These are phyloP conservation scores for Eurois occulta DNA, from an alignment of 2,888 invertebrate genomes.

Conservation along the genomic window DNA sequence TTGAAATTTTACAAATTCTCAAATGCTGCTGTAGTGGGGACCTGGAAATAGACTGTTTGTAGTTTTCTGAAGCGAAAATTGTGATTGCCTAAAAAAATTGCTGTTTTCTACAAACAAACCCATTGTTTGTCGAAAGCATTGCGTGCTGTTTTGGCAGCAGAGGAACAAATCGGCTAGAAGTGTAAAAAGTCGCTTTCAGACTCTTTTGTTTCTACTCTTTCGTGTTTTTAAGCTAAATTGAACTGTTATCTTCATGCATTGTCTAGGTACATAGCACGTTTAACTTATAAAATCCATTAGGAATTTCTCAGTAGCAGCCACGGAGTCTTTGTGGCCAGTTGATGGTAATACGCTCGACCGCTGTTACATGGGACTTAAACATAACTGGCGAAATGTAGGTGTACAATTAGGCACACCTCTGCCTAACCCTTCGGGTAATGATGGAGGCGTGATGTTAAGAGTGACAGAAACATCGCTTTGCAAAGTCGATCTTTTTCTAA, in stretches of 20 bases:
- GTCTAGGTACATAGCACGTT: background rate
- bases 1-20: slow-evolving; percentile 15
- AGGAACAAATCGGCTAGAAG: background rate
- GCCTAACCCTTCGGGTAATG: no score
- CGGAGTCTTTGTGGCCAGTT: no score
- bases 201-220: background rate
- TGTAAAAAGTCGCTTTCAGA: background rate
- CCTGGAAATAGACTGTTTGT: slow-evolving; percentile 15
- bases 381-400: no score
- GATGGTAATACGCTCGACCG: no score
- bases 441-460: no score
- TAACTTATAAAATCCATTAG: no score
- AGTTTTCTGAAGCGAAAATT: slow-evolving; percentile 16
- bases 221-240: background rate
- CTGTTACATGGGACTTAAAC: no score
- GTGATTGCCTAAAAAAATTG: slow-evolving; percentile 23
- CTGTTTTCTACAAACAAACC: no score
- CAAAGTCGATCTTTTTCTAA: no score
- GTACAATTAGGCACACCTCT: no score
- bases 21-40: background rate
- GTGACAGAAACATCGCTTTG: background rate
- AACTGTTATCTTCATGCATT: background rate
- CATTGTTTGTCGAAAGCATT: background rate
- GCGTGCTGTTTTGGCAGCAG: background rate
- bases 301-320: no score